phyloP scores from a whole-genome alignment of 30 jellyfish, hydroid and myxozoan genomes.

The Morbakka virulenta region DNA sequence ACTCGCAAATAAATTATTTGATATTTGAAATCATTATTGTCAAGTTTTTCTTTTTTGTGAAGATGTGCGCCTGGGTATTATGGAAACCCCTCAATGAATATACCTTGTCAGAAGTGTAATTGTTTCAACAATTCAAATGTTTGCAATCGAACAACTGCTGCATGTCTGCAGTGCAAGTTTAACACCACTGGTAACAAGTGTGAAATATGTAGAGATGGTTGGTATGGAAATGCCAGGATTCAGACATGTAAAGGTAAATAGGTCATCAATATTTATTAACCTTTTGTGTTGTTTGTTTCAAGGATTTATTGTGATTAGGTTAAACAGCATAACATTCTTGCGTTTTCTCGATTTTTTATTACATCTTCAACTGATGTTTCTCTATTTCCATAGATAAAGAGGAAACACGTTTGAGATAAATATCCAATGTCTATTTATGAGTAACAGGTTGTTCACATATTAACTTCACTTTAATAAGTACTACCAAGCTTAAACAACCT shows the following conservation, averaged over 20 bases:
- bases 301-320: too few relatives aligned
- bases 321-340: not conserved
- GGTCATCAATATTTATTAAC: too few relatives aligned
- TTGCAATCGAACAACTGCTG: constrained; percentile 63
- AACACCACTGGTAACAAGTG: constrained; percentile 78
- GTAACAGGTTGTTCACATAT: too few relatives aligned
- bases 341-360: not conserved
- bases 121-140: constrained; percentile 65
- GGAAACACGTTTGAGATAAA: too few relatives aligned
- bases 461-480: too few relatives aligned
- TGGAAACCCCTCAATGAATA: constrained; percentile 62
- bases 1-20: too few relatives aligned
- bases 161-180: constrained; percentile 52
- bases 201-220: constrained; percentile 70
- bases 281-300: not conserved
- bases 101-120: constrained; percentile 50
- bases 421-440: too few relatives aligned
- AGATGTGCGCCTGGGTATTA: constrained; percentile 60
- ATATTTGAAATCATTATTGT: too few relatives aligned
- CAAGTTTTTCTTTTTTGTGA: not conserved
- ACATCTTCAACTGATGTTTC: too few relatives aligned
- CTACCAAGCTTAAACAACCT: too few relatives aligned
- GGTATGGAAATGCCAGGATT: constrained; percentile 80
- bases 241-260: constrained; percentile 70
- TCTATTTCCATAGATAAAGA: too few relatives aligned